Base-by-base conservation (phyloP, 2,797 vertebrate genomes). In the Tamandua tetradactyla region DNA sequence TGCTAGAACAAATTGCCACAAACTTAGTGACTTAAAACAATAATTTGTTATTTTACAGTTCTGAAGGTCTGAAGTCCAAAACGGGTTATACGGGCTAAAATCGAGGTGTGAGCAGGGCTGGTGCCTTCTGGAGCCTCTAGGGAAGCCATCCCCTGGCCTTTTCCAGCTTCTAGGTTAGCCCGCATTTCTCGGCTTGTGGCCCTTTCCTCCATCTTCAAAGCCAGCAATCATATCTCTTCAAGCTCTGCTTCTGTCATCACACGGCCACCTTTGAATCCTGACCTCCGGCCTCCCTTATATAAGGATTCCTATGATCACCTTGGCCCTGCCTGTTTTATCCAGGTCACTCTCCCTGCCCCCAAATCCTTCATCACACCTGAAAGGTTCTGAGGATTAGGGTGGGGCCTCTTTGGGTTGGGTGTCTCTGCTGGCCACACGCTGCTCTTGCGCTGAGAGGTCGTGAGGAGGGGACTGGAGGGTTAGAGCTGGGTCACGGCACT, bases 131-230 rank as follows among this genome's bases (percentile, higher is more conserved):
- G 59, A 32, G 37, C 71, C 17, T 30, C n/a, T 17, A 4, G 4
- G 10, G n/a, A 66, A n/a, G 12, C 35, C 18, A 13, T 37, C 7
- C 42, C 37, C 13, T 44, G n/a, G 44, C 59, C 47, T 9, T 14
- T 57, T 42, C 57, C 17, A 30, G 80, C 47, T 57, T 23, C 30
- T n/a, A 40, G 80, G 15, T 8, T 8, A 2, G 30, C 61, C 80
- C 71, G 8, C 37, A 1, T 3, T n/a, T 22, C 14, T 27, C 4
- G 47, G 44, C 69, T 32, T 59, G 0, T 0, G 49, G 37, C 12
- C 32, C 12, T 22, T 22, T 42, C 23, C 30, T 30, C 81, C 32
- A 12, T 2, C 81, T 37, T 23, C 37, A 30, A 32, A 66, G 89
- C 23, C 69, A 22, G 30, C 47, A 22, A 1, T 17, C 59, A 55